Evolutionary conservation across 2,113 vertebrate species (phyloP).

Genomic region (Dendrocopos noguchii): DNA sequence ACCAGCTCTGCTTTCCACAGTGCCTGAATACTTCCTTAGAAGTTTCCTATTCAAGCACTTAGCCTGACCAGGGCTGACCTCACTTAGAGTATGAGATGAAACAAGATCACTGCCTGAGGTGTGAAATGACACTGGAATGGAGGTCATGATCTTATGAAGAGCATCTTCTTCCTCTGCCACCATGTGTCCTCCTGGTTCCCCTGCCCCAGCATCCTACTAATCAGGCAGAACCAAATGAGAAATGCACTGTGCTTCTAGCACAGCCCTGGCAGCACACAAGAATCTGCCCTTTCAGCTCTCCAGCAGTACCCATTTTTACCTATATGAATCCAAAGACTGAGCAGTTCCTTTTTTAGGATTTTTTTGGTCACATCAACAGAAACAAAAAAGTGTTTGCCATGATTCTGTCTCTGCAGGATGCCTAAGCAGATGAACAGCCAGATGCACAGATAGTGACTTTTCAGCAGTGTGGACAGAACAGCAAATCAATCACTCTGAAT

Average conservation of each 20-base stretch:
- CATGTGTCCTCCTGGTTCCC: neutral
- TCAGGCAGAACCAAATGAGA: conserved; percentile 46
- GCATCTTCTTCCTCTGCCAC: conserved; percentile 26
- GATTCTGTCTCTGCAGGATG: neutral
- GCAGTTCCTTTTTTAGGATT: neutral
- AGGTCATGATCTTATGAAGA: conserved; percentile 59
- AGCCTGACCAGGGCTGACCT: conserved; percentile 69
- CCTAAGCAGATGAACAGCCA: neutral
- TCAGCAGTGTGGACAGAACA: conserved; percentile 36
- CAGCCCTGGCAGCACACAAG: conserved; percentile 47
- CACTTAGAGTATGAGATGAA: conserved; percentile 62
- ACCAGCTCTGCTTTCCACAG: conserved; percentile 33
- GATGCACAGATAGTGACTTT: neutral
- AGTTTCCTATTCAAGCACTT: conserved; percentile 57
- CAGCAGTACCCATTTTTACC: neutral
- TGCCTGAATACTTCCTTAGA: conserved; percentile 20
- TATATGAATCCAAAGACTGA: conserved; percentile 31
- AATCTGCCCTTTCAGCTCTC: neutral
- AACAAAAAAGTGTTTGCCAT: neutral
- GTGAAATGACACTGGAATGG: conserved; percentile 66
- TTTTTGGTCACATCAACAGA: neutral
- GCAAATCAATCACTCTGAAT: conserved; percentile 23
- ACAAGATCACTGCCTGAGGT: conserved; percentile 72
- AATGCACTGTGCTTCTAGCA: neutral
- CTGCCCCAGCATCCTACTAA: conserved; percentile 6